phyloP scores from a whole-genome alignment of 2,888 invertebrate species.

The Linnaemya tessellans region DNA sequence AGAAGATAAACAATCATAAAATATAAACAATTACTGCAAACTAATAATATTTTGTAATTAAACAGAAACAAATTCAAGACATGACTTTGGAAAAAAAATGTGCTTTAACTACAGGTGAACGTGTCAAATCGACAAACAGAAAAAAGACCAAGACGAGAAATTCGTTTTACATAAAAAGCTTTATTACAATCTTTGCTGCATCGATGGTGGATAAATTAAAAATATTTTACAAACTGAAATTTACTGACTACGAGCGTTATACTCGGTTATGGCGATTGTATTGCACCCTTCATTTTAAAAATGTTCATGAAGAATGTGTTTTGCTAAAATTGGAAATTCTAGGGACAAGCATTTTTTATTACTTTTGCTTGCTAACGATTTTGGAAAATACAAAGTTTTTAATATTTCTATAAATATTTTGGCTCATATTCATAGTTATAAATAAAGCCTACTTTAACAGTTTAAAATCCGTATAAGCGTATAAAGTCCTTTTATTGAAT shows the following conservation, averaged over 20 bases:
- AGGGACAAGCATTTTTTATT: no score
- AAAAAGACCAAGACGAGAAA: background rate
- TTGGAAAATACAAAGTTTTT: no score
- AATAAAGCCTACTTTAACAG: no score
- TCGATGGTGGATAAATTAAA: constrained; percentile 15
- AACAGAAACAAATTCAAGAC: background rate
- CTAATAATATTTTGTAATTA: constrained; percentile 15
- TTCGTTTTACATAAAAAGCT: background rate
- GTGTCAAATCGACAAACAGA: constrained; percentile 49
- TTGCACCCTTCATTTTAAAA: background rate
- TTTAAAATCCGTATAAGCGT: no score
- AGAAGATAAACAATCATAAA: background rate
- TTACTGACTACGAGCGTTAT: background rate
- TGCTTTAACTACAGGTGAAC: constrained; percentile 39
- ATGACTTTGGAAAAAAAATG: background rate
- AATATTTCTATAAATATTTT: no score
- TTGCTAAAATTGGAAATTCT: no score
- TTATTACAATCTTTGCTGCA: background rate
- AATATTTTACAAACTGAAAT: constrained; percentile 1
- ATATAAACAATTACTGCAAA: background rate
- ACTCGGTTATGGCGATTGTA: background rate
- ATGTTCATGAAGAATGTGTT: no score
- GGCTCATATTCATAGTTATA: no score
- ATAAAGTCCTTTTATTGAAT: no score
- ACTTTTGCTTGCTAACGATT: no score